A percentile compares a stretch with the other conserved stretches of the same genome.
Conservation (phyloP, 2,113 vertebrate genomes). For the Columba livia region DNA sequence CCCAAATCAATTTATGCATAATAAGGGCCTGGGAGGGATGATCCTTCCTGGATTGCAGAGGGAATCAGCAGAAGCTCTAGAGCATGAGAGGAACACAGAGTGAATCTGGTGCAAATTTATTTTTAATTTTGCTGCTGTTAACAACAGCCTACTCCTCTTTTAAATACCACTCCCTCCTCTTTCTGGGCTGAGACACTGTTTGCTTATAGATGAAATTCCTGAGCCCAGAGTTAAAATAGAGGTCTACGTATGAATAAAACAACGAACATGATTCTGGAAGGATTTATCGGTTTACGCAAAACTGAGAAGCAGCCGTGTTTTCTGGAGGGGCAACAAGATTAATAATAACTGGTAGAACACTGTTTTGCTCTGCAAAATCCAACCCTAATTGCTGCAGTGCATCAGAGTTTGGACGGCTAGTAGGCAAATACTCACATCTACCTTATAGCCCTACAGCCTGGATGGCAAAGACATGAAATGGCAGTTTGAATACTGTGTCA, state of each 20-base stretch:
- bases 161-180: neutral
- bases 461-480: neutral
- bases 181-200: neutral
- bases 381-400: neutral
- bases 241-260: neutral
- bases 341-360: neutral
- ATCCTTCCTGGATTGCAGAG: neutral
- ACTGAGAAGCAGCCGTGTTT: neutral
- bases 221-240: neutral
- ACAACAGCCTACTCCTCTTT: neutral
- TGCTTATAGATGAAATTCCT: neutral
- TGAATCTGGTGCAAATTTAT: neutral
- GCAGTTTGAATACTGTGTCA: neutral
- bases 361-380: neutral
- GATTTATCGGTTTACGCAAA: neutral
- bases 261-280: neutral
- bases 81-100: neutral
- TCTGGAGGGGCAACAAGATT: neutral
- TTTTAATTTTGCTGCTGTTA: neutral
- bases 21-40: neutral
- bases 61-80: neutral
- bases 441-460: neutral
- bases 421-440: neutral
- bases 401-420: neutral
- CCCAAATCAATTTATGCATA: neutral